Evolutionary conservation across 2,113 vertebrate species (phyloP), one percentile per base, ranked within the genome.

Genomic region (Brachyhypopomus occidentalis): DNA sequence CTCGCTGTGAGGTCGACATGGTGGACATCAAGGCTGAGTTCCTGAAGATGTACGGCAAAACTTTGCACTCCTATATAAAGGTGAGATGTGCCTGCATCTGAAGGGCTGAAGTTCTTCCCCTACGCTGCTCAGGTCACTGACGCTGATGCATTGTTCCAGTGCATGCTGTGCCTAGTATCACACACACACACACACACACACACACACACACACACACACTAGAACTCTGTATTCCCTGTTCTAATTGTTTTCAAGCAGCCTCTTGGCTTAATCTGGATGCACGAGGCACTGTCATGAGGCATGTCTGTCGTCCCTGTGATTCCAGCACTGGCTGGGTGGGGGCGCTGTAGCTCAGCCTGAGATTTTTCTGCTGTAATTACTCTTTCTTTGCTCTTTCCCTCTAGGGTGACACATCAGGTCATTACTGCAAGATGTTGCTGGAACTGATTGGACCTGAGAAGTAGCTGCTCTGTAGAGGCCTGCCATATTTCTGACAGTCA

Each of bases 391-490:
- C 12, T 58, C 23, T 79, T 30, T 23, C 30, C 14, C 70, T 52
- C 0, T 73, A 99, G 98, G 97, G 95, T 60, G 98, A 99, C 87
- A 95, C 95, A 38, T 99, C 98, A 0, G 98, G 98, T 17, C 96
- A 99, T 91, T 99, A 99, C 77, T 94, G 94, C 80, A 97, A 96
- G 80, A 94, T 97, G 72, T 94, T 99, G 75, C 92, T 99, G 82
- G 88, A 92, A 45, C 93, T 99, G 60, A 97, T 96, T 76, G 97
- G 97, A 66, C 95, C 94, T 56, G 96, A 97, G 74, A 94, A 94
- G 77, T 93, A 88, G 66, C 12, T 23, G 4, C 12, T 2, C 5
- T 30, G 2, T 70, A 19, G 11, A 22, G 59, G 59, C 12, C 5
- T 7, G 5, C 20, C 16, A 6, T 27, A 34, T 36, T 56, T 45